These are phyloP conservation scores for Theocolax elegans DNA, from an alignment of 1,140 invertebrate genomes.

Conservation along the genomic window DNA sequence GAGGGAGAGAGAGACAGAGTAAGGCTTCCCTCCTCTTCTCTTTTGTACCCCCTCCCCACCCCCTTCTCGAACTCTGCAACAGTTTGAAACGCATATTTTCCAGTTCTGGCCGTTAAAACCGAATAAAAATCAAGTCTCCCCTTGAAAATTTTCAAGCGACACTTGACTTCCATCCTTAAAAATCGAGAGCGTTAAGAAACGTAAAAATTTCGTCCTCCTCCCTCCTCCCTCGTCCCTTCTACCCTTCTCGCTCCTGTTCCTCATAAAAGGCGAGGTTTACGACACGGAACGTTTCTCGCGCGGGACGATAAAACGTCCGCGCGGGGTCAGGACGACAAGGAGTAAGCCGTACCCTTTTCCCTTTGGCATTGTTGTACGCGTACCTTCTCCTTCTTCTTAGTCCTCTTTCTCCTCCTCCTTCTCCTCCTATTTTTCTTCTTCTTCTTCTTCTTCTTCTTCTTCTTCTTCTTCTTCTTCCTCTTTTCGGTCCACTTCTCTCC, in stretches of 20 bases:
- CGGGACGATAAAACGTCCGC: constrained; percentile 32
- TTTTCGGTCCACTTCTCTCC: not conserved
- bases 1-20: no score
- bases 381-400: not conserved
- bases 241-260: not conserved
- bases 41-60: no score
- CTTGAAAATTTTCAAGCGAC: constrained; percentile 33
- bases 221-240: not conserved
- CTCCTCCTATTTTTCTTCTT: not conserved
- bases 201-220: constrained; percentile 21
- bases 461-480: not conserved
- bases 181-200: constrained; percentile 34
- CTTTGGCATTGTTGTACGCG: not conserved
- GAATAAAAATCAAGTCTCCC: constrained; percentile 22
- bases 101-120: constrained; percentile 5
- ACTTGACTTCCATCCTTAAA: constrained; percentile 25
- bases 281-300: constrained; percentile 34
- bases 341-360: constrained; percentile 12
- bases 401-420: not conserved
- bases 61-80: not conserved
- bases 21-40: no score
- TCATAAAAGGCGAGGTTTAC: constrained; percentile 36
- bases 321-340: constrained; percentile 18
- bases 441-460: not conserved
- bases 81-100: constrained; percentile 24